Base-by-base conservation (phyloP, 1,140 invertebrate genomes). In the Oedothorax gibbosus region DNA sequence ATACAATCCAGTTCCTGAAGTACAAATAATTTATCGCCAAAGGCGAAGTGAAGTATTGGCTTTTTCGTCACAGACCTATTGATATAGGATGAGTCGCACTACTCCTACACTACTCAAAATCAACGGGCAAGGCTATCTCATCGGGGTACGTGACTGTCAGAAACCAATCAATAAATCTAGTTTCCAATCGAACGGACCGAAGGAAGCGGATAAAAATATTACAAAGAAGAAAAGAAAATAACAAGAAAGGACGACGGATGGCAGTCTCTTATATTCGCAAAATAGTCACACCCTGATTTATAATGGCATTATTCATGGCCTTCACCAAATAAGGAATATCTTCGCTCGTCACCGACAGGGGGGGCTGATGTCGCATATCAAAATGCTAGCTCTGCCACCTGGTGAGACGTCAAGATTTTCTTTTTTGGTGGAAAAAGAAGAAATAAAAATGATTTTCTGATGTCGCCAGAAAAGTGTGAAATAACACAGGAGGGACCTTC, bases 201-300 rank as follows among this genome's bases (percentile, higher is more conserved):
- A 53, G n/a, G 18, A 35, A 15, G 12, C n/a, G 56, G 60, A 77
- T 79, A 79, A 79, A 79, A 79, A 79, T 79, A 79, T 79, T 77
- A 79, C 62, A 68, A 21, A 56, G 77, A 21, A 21, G 54, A 60
- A 68, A 79, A 68, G 64, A 79, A 79, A 79, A 68, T 68, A 68
- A 10, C 66, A 79, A 56, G 64, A 53, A 66, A 66, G 18, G 7
- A 64, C 21, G 50, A 9, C 21, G 75, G 75, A 64, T 77, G 10
- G 21, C 68, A 49, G 51, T 49, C 75, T 65, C 60, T 64, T 77
- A 77, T 77, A 51, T 65, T 57, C 60, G 15, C 35, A 15, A n/a
- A 35, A 65, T 8, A 79, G 77, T 79, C 77, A 79, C 77, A 65
- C 77, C 77, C 77, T 79, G 77, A 79, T 79, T 79, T 79, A 79